These are phyloP conservation scores for Galerucella pusilla DNA, from an alignment of 2,888 invertebrate genomes.

Conservation along the genomic window DNA sequence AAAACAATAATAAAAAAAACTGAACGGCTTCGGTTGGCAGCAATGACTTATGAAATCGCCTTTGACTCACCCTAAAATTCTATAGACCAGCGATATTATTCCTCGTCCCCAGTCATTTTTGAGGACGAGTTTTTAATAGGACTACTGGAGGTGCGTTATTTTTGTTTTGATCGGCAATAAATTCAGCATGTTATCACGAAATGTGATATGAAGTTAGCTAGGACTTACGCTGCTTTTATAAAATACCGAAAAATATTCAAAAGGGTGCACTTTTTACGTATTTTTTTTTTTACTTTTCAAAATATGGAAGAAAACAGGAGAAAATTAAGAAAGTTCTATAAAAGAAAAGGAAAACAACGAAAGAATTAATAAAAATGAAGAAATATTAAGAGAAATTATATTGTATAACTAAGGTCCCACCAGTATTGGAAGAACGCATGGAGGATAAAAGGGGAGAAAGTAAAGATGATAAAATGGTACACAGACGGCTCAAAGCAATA, in stretches of 20 bases:
- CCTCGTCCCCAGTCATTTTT: slow-evolving; percentile 28
- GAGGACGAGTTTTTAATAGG: slow-evolving; percentile 30
- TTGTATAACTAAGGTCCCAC: too few relatives aligned
- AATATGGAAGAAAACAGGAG: too few relatives aligned
- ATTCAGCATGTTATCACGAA: slow-evolving; percentile 56
- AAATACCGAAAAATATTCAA: neutral
- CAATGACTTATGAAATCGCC: slow-evolving; percentile 23
- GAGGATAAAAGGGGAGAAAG: too few relatives aligned
- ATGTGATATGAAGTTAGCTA: slow-evolving; percentile 28
- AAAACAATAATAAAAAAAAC: slow-evolving; percentile 43
- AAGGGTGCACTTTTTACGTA: neutral
- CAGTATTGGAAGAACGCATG: too few relatives aligned
- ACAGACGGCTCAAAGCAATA: too few relatives aligned
- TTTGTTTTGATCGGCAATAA: slow-evolving; percentile 57
- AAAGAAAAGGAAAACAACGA: too few relatives aligned
- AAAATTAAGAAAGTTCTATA: too few relatives aligned
- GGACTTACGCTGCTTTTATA: slow-evolving; percentile 34
- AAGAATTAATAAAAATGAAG: neutral
- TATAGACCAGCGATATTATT: slow-evolving; percentile 32
- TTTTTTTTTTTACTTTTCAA: too few relatives aligned
- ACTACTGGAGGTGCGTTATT: slow-evolving; percentile 51
- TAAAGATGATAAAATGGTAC: too few relatives aligned
- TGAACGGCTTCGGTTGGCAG: slow-evolving; percentile 14
- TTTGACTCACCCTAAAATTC: slow-evolving; percentile 27
- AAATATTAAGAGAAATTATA: too few relatives aligned